These are phyloP conservation scores for Phortica okadai DNA, from an alignment of 2,888 invertebrate genomes.

Conservation along the genomic window DNA sequence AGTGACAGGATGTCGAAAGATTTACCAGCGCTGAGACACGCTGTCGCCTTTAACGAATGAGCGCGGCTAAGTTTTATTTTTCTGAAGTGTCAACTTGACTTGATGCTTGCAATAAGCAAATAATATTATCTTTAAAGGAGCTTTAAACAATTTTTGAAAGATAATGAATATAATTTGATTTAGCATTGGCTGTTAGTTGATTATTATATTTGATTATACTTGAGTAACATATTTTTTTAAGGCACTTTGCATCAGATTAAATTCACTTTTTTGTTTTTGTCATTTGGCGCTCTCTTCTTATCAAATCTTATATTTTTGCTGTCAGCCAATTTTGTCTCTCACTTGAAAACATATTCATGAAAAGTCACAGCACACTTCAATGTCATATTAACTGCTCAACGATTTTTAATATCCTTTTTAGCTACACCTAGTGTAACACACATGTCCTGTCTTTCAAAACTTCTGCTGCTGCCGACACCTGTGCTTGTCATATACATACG, in stretches of 20 bases:
- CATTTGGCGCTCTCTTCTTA: no score
- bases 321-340: no score
- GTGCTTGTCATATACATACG: not conserved
- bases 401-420: not conserved
- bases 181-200: no score
- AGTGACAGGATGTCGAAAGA: not conserved
- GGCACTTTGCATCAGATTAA: no score
- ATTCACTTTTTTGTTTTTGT: no score
- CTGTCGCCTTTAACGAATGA: no score
- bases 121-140: no score
- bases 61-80: not conserved
- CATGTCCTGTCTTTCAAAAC: not conserved
- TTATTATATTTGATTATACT: no score
- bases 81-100: slow-evolving; percentile 1
- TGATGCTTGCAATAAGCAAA: not conserved
- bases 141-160: no score
- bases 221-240: no score
- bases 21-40: not conserved
- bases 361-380: not conserved
- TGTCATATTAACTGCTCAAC: not conserved
- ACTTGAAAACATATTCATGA: not conserved
- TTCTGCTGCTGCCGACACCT: not conserved
- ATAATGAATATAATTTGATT: no score
- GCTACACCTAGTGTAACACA: not conserved
- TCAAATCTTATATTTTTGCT: not conserved